Evolutionary conservation across 1,140 invertebrate genomes (phyloP).

Genomic region (Ctenoplectra terminalis): DNA sequence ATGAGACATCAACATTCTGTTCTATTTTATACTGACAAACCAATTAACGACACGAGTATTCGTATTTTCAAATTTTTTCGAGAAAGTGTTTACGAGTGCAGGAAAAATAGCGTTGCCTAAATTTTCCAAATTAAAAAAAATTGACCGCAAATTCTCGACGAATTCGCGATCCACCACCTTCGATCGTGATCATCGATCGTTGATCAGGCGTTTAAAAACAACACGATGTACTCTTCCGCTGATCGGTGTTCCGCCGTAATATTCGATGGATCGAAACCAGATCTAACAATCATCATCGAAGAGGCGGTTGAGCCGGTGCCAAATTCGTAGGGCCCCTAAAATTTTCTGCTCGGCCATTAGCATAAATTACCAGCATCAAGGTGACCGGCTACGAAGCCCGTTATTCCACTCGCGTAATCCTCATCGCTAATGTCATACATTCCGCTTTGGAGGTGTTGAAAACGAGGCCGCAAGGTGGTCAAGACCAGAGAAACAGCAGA

Average conservation of each 20-base stretch:
- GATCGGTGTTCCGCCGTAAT: constrained; percentile 58
- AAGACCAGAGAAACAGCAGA: background rate
- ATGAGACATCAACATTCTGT: too few species aligned
- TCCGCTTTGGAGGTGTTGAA: constrained; percentile 72
- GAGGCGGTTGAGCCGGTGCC: constrained; percentile 45
- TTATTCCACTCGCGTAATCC: constrained; percentile 65
- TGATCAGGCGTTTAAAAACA: background rate
- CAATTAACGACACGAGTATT: too few species aligned
- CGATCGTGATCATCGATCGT: background rate
- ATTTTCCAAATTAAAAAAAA: background rate
- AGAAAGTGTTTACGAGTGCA: too few species aligned
- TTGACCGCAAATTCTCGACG: background rate
- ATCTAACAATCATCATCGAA: constrained; percentile 70
- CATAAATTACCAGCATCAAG: constrained; percentile 74
- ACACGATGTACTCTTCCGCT: constrained; percentile 4
- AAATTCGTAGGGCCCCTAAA: constrained; percentile 63
- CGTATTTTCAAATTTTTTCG: too few species aligned
- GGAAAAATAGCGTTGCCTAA: background rate
- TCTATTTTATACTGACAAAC: too few species aligned
- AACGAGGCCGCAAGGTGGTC: constrained; percentile 63
- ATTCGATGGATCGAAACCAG: constrained; percentile 62
- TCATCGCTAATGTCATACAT: constrained; percentile 75
- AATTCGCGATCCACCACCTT: background rate
- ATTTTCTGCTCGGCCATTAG: constrained; percentile 70
- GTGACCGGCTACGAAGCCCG: constrained; percentile 57